Evolutionary conservation across 2,888 invertebrate species (phyloP).

Genomic region (Zygothrica quintamaculata): DNA sequence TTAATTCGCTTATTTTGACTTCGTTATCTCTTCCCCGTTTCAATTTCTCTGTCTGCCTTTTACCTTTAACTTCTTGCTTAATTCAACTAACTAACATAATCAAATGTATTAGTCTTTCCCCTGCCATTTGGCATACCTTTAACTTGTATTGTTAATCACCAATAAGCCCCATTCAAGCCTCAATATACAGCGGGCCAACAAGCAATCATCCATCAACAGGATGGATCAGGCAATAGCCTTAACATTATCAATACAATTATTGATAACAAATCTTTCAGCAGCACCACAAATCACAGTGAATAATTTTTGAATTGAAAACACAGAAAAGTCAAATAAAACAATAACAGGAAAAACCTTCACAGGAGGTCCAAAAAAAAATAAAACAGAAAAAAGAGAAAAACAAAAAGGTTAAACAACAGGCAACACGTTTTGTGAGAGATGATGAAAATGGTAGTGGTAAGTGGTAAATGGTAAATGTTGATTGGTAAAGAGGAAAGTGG

Average conservation of each 20-base stretch:
- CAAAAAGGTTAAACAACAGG: too few relatives aligned
- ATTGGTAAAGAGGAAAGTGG: background rate
- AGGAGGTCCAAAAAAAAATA: slow-evolving; percentile 39
- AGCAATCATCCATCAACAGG: slow-evolving; percentile 9
- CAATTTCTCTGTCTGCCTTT: too few relatives aligned
- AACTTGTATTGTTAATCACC: slow-evolving; percentile 57
- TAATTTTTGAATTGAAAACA: too few relatives aligned
- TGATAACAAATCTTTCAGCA: slow-evolving; percentile 72
- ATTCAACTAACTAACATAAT: too few relatives aligned
- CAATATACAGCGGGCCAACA: slow-evolving; percentile 53
- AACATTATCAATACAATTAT: slow-evolving; percentile 75
- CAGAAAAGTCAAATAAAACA: slow-evolving; percentile 14
- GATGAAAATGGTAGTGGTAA: background rate
- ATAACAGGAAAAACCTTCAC: slow-evolving; percentile 35
- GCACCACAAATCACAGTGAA: slow-evolving; percentile 58
- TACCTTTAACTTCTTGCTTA: too few relatives aligned
- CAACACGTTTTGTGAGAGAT: too few relatives aligned
- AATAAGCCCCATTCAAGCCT: slow-evolving; percentile 76
- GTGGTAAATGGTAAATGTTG: too few relatives aligned
- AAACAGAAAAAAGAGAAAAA: slow-evolving; percentile 5
- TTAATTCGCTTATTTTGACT: too few relatives aligned
- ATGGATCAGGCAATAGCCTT: slow-evolving; percentile 52
- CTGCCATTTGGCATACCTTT: too few relatives aligned
- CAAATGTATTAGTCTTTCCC: too few relatives aligned
- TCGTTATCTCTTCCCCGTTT: too few relatives aligned